Evolutionary conservation across 2,113 vertebrate genomes (phyloP), one percentile per base, ranked within the genome.

Genomic region (Arizona elegans): DNA sequence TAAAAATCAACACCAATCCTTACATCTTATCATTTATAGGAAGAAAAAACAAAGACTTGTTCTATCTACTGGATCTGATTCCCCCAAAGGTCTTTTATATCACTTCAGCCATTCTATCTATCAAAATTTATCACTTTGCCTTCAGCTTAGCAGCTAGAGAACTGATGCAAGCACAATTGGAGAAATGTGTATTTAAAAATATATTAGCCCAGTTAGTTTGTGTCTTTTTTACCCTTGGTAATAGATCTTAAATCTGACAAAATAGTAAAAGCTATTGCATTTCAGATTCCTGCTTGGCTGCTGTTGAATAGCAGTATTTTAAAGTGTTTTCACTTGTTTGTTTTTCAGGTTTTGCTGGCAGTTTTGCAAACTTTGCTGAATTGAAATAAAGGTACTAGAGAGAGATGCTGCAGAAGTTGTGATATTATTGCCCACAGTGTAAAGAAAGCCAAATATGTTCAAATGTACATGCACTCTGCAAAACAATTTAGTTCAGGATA

Each of bases 301-400:
- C 58, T 75, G 94, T 92, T 94, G 90, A 94, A 92, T 87, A 90
- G 5, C 33, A 5, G 1, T 19, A 87, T 50, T 91, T 70, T 87
- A n/a, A 56, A 21, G 24, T 38, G 33, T 75, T 13, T 26, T 2
- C 8, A 19, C 3, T 26, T 4, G 59, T 90, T 90, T 95, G 13
- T 53, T 92, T 96, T 95, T 91, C 3, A 91, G 65, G 91, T 86
- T 81, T 38, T 21, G 5, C 43, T 29, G 0, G 13, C 38, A 94
- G 81, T 94, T 95, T 95, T 94, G n/a, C 19, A 92, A 92, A 96
- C 91, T 91, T 92, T 95, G 91, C 59, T 95, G 56, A 96, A 96
- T 92, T 93, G 89, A 91, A 93, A 81, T 94, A 91, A 96, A 75
- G 62, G 38, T n/a, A 81, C 38, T 50, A 75, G 52, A 53, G 38